Conservation (phyloP, 2,113 vertebrate genomes). For the Malurus cyaneus region DNA sequence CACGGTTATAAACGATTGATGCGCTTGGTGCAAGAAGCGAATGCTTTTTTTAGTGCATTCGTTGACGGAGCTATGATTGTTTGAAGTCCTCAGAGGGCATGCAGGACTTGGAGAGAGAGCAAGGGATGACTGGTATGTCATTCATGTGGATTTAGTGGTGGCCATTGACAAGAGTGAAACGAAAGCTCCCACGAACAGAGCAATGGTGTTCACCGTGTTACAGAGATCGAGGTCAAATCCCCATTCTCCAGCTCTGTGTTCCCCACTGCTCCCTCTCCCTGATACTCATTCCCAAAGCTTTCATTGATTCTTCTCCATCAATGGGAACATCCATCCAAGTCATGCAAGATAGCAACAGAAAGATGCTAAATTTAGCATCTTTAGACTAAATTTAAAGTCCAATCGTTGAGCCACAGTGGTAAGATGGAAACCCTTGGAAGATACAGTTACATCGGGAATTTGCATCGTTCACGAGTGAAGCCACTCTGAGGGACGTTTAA, state of each 20-base stretch:
- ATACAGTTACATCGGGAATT: not conserved
- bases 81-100: not conserved
- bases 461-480: not conserved
- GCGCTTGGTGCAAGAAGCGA: not conserved
- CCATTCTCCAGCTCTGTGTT: rapidly evolving
- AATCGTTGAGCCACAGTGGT: not conserved
- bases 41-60: not conserved
- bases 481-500: not conserved
- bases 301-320: not conserved
- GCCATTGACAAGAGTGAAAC: not conserved
- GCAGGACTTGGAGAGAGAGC: not conserved
- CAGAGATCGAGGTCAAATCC: not conserved
- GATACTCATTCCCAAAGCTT: not conserved
- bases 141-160: not conserved
- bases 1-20: not conserved
- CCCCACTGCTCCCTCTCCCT: not conserved
- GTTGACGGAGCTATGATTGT: not conserved
- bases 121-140: too few relatives aligned
- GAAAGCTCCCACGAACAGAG: too few relatives aligned
- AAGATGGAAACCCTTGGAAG: not conserved
- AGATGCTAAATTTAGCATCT: too few relatives aligned
- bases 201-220: not conserved
- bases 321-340: not conserved
- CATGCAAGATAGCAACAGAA: not conserved
- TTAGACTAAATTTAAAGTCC: not conserved